Conservation (phyloP, 2,797 vertebrate genomes). For the Chelidonichthys spinosus region DNA sequence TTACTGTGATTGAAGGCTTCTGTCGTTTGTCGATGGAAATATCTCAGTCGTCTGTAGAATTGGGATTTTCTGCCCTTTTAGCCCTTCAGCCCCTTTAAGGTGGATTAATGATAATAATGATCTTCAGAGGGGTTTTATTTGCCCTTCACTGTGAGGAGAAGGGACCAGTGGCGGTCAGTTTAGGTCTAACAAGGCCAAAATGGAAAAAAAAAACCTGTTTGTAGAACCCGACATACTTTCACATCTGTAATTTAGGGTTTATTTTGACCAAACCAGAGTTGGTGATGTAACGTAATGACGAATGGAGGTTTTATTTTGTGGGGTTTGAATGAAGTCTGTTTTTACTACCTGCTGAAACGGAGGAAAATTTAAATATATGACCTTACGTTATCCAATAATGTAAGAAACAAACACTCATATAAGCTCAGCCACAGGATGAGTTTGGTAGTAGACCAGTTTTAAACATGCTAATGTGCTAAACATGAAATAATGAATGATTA, state of each 20-base stretch:
- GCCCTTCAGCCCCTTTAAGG: background rate
- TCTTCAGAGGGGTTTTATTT: conserved; percentile 41
- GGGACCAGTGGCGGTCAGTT: conserved; percentile 25
- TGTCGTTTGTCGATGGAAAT: background rate
- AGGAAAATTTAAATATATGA: background rate
- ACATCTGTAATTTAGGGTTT: background rate
- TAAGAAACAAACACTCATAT: background rate
- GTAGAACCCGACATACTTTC: background rate
- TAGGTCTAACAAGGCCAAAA: conserved; percentile 23
- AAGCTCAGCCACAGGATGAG: too few relatives aligned
- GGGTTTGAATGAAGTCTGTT: too few relatives aligned
- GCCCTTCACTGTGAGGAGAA: conserved; percentile 25
- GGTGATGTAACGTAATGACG: background rate
- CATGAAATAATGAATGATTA: background rate
- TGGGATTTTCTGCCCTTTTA: conserved; percentile 6
- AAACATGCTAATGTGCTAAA: too few relatives aligned
- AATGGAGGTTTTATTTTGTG: too few relatives aligned
- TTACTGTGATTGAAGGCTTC: background rate
- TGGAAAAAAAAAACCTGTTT: background rate
- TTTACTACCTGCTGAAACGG: too few relatives aligned
- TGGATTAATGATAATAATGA: conserved; percentile 17
- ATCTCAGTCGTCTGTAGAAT: conserved; percentile 1
- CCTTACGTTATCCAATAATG: background rate
- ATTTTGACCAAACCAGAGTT: background rate
- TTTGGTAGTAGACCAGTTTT: background rate